Evolutionary conservation across 2,113 vertebrate genomes (phyloP).

Genomic region (Stigmatopora argus): DNA sequence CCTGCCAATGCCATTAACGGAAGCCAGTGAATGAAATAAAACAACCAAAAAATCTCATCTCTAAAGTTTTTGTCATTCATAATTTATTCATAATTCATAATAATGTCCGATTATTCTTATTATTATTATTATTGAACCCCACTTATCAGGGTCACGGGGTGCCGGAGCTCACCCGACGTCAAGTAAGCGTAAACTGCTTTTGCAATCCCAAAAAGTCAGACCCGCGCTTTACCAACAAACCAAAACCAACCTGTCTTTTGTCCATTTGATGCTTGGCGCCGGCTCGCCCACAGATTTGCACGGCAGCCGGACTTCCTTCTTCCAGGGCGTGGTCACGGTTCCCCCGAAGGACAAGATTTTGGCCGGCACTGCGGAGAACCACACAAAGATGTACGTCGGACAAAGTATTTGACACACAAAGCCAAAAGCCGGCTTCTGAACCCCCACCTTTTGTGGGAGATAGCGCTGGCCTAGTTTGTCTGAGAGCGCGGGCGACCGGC

Average conservation of each 20-base stretch:
- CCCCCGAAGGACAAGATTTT: slow-evolving; percentile 98
- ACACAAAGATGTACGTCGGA: background rate
- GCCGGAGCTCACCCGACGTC: too few species aligned
- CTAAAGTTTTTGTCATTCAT: too few species aligned
- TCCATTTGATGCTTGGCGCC: slow-evolving; percentile 89
- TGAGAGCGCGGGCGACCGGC: slow-evolving; percentile 5
- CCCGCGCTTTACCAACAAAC: too few species aligned
- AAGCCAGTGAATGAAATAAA: too few species aligned
- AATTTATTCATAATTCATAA: too few species aligned
- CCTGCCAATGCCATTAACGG: too few species aligned
- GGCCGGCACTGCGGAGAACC: slow-evolving; percentile 77
- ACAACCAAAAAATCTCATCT: too few species aligned
- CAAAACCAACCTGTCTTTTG: slow-evolving; percentile 92
- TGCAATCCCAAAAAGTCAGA: too few species aligned
- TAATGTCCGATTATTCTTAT: too few species aligned
- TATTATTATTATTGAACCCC: too few species aligned
- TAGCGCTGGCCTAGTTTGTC: slow-evolving; percentile 22
- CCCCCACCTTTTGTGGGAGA: slow-evolving; percentile 8
- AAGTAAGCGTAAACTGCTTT: too few species aligned
- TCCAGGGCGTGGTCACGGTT: slow-evolving; percentile 95
- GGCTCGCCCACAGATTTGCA: slow-evolving; percentile 94
- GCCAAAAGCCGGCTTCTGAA: slow-evolving; percentile 10
- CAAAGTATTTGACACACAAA: background rate
- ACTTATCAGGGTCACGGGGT: too few species aligned
- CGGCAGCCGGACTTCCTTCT: slow-evolving; percentile 92